Evolutionary conservation across 2,113 vertebrate genomes (phyloP), one percentile per base, ranked within the genome.

Genomic region (Gasterosteus aculeatus): DNA sequence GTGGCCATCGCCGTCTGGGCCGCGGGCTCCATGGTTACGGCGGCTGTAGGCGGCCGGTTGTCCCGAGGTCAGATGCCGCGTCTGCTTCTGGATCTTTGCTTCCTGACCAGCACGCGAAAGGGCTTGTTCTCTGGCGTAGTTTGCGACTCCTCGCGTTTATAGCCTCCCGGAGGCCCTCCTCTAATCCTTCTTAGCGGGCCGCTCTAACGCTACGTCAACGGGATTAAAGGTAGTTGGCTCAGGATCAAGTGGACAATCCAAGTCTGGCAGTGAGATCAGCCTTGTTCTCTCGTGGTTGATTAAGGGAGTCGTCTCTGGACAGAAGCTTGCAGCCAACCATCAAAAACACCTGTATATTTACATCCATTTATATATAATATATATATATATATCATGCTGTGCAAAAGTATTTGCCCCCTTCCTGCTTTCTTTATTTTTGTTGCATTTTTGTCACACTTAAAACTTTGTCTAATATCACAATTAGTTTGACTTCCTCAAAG

Each of bases 171-270:
- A 16, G 47, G 33, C 53, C 66, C 26, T 29, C 10, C 51, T 77
- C 78, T 89, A 82, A 91, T 84, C 84, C 76, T 57, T 72, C 42
- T 75, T 59, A 87, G 64, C 53, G 39, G 22, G 49, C 65, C 1
- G 9, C 47, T 63, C 22, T 83, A 75, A 77, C 75, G 12, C 77
- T 89, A 73, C 89, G 89, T 93, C 90, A 93, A 63, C 88, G 80
- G 77, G 89, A 91, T 90, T 83, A 80, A 80, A 60, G 80, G 84
- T 75, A 81, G 73, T 61, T 60, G 51, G 15, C 18, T 26, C 5
- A 8, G 18, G 70, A 69, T 72, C 82, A 79, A 79, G 33, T 61
- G 42, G 51, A 79, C 4, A 64, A 83, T 89, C 69, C 83, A 57
- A 81, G 80, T 83, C 81, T 69, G 69, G 53, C 77, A 54, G 42